Conservation (phyloP, 92 coral and sea anemone genomes). For the Galaxea fascicularis region DNA sequence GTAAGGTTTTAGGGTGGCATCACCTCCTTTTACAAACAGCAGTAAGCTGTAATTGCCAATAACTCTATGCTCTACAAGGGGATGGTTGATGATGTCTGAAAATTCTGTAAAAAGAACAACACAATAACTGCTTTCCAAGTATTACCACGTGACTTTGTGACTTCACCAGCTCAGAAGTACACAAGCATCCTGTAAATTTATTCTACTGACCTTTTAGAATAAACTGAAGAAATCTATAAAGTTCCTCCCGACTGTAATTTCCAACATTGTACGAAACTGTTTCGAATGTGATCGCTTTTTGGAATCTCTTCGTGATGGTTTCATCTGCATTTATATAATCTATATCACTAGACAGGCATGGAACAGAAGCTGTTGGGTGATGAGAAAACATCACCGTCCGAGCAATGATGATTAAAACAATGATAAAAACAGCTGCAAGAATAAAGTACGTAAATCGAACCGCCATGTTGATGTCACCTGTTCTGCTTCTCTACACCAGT, state of each 20-base stretch:
- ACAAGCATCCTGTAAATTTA: not conserved
- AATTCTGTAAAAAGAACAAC: conserved; percentile 60
- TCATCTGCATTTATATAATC: conserved; percentile 74
- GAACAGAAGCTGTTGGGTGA: conserved; percentile 51
- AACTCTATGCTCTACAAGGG: conserved; percentile 77
- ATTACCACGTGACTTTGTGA: too few relatives aligned
- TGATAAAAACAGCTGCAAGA: conserved; percentile 29
- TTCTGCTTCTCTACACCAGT: not conserved
- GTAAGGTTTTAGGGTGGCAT: conserved; percentile 75
- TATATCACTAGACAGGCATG: conserved; percentile 63
- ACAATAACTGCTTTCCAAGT: too few relatives aligned
- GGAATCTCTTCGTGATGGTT: conserved; percentile 65
- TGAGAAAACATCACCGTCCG: conserved; percentile 73
- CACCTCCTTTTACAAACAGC: conserved; percentile 77
- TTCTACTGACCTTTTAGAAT: conserved; percentile 69
- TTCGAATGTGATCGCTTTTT: conserved; percentile 73
- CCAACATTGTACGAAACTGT: conserved; percentile 75
- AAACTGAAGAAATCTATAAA: conserved; percentile 73
- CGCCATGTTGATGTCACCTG: conserved; percentile 25
- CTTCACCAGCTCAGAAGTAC: too few relatives aligned
- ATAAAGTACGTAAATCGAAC: conserved; percentile 29
- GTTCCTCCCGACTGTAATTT: conserved; percentile 72
- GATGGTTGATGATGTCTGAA: conserved; percentile 71
- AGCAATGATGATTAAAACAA: conserved; percentile 52
- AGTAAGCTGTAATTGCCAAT: conserved; percentile 82